These are phyloP conservation scores for Dipodomys ordii DNA, from an alignment of 2,113 vertebrate species.

Conservation along the genomic window DNA sequence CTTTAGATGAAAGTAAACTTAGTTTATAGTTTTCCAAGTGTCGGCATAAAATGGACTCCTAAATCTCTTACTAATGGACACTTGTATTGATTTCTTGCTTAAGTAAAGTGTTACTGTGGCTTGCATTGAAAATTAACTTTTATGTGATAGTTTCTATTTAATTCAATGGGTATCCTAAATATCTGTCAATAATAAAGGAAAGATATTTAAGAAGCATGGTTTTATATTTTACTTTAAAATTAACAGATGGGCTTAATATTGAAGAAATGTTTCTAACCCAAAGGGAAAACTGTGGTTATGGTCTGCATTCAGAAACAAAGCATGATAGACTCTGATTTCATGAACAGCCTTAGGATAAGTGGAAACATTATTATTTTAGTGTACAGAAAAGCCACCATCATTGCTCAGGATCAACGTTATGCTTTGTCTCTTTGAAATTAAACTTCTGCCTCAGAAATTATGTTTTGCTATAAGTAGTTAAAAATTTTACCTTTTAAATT, in stretches of 20 bases:
- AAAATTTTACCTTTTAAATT: neutral
- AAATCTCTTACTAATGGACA: neutral
- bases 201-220: neutral
- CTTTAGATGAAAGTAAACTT: neutral
- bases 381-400: neutral
- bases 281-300: neutral
- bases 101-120: neutral
- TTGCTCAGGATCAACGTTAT: neutral
- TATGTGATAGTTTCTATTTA: neutral
- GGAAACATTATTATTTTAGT: neutral
- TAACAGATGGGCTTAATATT: neutral
- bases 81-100: neutral
- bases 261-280: neutral
- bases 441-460: neutral
- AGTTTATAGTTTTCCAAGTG: neutral
- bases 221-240: neutral
- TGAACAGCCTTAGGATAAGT: neutral
- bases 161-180: neutral
- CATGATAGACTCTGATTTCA: neutral
- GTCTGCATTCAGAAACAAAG: neutral
- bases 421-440: slow-evolving; percentile 8
- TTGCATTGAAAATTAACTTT: neutral
- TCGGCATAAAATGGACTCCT: neutral
- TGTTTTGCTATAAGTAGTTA: no score
- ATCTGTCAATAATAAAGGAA: neutral